These are phyloP conservation scores for Cheilosia soror DNA, from an alignment of 2,888 invertebrate species.

Conservation along the genomic window DNA sequence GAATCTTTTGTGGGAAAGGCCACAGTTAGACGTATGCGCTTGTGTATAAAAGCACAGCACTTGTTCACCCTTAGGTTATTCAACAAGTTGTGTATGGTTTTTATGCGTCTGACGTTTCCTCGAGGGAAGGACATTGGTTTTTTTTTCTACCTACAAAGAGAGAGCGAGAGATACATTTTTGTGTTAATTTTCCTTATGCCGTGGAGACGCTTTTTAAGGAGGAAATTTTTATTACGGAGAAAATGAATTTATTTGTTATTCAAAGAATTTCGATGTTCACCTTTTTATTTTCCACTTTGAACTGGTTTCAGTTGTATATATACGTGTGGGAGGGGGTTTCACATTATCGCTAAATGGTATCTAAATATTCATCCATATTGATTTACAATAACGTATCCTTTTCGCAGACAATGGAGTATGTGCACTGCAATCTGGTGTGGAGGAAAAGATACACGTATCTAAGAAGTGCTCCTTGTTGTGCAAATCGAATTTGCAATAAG, in stretches of 20 bases:
- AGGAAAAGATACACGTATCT: not conserved
- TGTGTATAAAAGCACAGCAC: not conserved
- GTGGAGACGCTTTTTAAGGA: not conserved
- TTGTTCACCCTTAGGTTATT: conserved; percentile 22
- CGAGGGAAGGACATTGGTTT: not conserved
- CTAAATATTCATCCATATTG: conserved; percentile 47
- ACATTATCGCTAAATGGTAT: conserved; percentile 28
- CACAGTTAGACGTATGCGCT: not conserved
- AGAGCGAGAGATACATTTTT: too few relatives aligned
- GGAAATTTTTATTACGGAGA: conserved; percentile 54
- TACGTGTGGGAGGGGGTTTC: too few relatives aligned
- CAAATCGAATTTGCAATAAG: conserved; percentile 44
- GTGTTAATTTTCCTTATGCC: not conserved
- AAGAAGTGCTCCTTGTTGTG: conserved; percentile 7
- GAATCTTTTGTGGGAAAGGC: conserved; percentile 24
- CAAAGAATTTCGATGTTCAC: conserved; percentile 25
- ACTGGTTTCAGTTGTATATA: not conserved
- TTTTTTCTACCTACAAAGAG: too few relatives aligned
- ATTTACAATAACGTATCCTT: conserved; percentile 33
- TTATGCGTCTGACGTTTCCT: conserved; percentile 44
- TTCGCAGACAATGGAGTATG: not conserved
- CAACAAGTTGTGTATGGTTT: conserved; percentile 59
- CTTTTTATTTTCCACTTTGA: conserved; percentile 31
- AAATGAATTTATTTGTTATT: conserved; percentile 53
- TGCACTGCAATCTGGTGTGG: not conserved